Evolutionary conservation across 1,140 invertebrate genomes (phyloP).

Genomic region (Bombus sibiricus): DNA sequence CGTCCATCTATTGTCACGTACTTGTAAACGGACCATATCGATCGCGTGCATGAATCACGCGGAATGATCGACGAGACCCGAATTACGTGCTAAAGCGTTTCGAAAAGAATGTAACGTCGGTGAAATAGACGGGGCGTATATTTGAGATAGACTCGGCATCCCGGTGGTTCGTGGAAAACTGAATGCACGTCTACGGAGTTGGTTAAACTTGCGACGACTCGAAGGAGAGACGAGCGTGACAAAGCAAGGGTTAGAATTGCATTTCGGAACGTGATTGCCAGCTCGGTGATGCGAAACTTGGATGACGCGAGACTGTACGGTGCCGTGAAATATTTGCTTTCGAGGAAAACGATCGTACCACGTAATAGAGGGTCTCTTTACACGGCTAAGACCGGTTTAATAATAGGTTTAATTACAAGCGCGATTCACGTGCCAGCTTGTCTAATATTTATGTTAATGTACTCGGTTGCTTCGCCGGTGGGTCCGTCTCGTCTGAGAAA

Average conservation of each 20-base stretch:
- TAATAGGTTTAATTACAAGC: background rate
- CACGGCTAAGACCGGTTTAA: background rate
- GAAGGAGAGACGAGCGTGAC: background rate
- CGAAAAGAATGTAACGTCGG: no score
- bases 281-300: background rate
- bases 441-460: background rate
- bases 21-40: background rate
- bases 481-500: background rate
- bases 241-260: background rate
- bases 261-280: background rate
- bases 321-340: slow-evolving; percentile 2
- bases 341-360: background rate
- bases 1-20: background rate
- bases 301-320: background rate
- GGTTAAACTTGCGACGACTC: background rate
- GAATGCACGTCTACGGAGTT: no score
- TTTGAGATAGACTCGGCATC: background rate
- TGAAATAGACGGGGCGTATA: background rate
- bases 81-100: no score
- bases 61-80: no score
- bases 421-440: background rate
- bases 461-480: background rate
- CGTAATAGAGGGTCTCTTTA: background rate
- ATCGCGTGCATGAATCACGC: background rate
- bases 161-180: background rate